These are phyloP conservation scores for Tetranychus truncatus DNA, from an alignment of 2,888 invertebrate genomes.

Conservation along the genomic window DNA sequence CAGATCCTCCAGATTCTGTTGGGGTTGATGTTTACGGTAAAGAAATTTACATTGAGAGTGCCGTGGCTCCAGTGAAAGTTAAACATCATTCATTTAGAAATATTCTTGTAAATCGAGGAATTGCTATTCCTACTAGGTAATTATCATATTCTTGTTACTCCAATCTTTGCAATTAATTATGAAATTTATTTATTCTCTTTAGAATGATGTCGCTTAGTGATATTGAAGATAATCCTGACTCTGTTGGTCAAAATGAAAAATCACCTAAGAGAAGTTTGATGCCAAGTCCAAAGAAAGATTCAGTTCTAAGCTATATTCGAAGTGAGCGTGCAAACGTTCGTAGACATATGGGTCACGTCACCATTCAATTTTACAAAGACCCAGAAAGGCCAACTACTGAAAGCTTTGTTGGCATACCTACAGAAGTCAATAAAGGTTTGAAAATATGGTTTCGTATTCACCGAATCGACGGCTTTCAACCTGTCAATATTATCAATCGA, in stretches of 20 bases:
- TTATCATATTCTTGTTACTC: neutral
- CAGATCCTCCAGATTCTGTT: neutral
- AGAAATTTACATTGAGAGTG: neutral
- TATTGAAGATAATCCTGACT: neutral
- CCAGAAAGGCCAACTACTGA: neutral
- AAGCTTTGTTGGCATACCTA: neutral
- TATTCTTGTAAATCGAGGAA: neutral
- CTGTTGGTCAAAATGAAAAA: neutral
- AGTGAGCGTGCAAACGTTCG: neutral
- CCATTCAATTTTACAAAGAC: neutral
- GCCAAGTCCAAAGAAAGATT: neutral
- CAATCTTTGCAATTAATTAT: neutral
- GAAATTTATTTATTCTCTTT: neutral
- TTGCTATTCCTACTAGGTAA: neutral
- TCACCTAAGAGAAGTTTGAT: neutral
- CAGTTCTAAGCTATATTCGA: neutral
- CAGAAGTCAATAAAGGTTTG: neutral
- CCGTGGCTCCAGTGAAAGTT: neutral
- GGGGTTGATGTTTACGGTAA: neutral
- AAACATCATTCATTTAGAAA: neutral
- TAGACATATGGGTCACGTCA: neutral
- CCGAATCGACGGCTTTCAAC: neutral
- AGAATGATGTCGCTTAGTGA: neutral
- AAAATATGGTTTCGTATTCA: constrained; percentile 3
- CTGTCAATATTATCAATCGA: neutral